Evolutionary conservation across 2,888 invertebrate genomes (phyloP).

Genomic region (Deroplatys truncata): DNA sequence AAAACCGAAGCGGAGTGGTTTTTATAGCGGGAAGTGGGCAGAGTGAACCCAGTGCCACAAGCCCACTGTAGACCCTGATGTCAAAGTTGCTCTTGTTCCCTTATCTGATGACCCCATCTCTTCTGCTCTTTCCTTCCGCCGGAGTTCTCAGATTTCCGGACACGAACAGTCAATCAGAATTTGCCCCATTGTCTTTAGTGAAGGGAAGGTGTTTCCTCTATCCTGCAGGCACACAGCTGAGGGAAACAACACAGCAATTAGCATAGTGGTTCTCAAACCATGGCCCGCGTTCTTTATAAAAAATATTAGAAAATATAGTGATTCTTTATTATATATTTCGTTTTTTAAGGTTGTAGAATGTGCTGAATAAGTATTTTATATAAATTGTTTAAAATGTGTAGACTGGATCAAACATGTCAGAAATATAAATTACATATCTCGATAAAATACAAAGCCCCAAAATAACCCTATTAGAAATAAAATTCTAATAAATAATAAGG

Average conservation of each 20-base stretch:
- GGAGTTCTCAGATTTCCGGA: background rate
- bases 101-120: background rate
- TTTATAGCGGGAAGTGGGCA: background rate
- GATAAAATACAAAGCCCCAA: too few species aligned
- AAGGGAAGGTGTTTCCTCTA: background rate
- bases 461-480: too few species aligned
- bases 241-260: background rate
- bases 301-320: too few species aligned
- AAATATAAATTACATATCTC: too few species aligned
- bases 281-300: background rate
- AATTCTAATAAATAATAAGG: too few species aligned
- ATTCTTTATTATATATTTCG: too few species aligned
- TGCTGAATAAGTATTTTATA: too few species aligned
- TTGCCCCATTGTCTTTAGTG: background rate
- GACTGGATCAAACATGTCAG: too few species aligned
- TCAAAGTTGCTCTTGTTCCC: background rate
- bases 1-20: background rate
- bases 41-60: background rate
- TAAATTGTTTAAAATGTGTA: too few species aligned
- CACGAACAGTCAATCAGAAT: background rate
- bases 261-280: background rate
- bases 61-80: background rate
- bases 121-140: background rate
- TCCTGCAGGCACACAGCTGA: background rate
- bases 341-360: too few species aligned